Base-by-base conservation (phyloP, 2,113 vertebrate species). In the Anas platyrhynchos region DNA sequence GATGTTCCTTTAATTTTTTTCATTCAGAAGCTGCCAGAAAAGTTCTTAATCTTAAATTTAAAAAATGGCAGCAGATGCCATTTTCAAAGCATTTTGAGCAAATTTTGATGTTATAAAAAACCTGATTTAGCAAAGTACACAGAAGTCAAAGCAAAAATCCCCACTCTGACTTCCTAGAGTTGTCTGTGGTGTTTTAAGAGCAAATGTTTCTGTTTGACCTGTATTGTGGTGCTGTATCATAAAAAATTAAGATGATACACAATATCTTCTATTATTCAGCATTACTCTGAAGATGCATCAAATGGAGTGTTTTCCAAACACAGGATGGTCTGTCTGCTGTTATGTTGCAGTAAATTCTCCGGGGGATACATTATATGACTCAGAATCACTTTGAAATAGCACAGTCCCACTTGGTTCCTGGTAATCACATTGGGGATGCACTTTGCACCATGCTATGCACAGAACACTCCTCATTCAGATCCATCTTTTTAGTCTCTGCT, bases 211-310 rank as follows among this genome's bases (percentile, higher is more conserved):
- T 77, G 5, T 85, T 66, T 92, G 54, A 89, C 88, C 67, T 74
- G 58, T 46, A 16, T 36, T 62, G 20, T 79, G 31, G 18, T 50
- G 44, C 21, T 91, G 25, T 34, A 32, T 67, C 36, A 91, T 91
- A 71, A 94, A 95, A 93, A 92, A 62, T 61, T 65, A 72, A 94
- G 38, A 26, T 21, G 54, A 65, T 75, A 82, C 34, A 81, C 55
- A 76, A 2, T 46, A 44, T 93, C 58, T 92, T 94, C 66, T 76
- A 93, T 97, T 95, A 95, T 93, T 96, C 83, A 95, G 58, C 20
- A 76, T 55, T 87, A 81, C 62, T 86, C 26, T 85, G 67, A 94
- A 94, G 74, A 77, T 73, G 36, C 44, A 76, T 92, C 74, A 80
- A 95, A 84, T 8, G n/a, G 62, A 92, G 20, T 38, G 66, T 92